Evolutionary conservation across 2,888 invertebrate genomes (phyloP), one percentile per base, ranked within the genome.

Genomic region (Drosophila imparisetae): DNA sequence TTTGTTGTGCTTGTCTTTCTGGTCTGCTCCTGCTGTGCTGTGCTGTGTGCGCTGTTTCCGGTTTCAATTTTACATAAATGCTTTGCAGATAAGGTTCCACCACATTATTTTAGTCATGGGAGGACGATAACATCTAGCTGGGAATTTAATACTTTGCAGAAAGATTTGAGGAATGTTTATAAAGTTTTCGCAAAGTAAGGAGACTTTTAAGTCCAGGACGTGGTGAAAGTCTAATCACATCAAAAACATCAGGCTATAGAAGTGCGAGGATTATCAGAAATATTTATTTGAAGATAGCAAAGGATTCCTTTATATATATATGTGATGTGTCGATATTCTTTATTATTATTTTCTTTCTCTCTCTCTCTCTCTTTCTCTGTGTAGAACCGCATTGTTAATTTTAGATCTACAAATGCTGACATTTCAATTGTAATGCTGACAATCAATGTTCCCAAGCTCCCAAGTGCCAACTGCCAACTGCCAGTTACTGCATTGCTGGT

Each of bases 41-140:
- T 3, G 11, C 48, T 55, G n/a, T 32, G 62, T 57, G 58, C 53
- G 24, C 63, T 70, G 80, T 70, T 86, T 84, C 82, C 86, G 85
- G 78, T 73, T 89, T 78, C 78, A 75, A 80, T 89, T 86, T 86
- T 75, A 74, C 85, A 79, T 82, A 82, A 73, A 72, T 55, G 62
- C 38, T 72, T 34, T 64, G 30, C 54, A 83, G 72, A 75, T 73
- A 81, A 70, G 70, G 63, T 77, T 85, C 54, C 66, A 77, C 59
- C 45, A 45, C 72, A 83, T 80, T 67, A 70, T 76, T 52, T 57
- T 60, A 45, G 52, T 24, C 63, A 53, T 50, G 21, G 24, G 15
- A n/a, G 42, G 34, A 24, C 18, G 55, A 50, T n/a, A 38, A 29
- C 32, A 40, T 36, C 32, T 13, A 15, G 27, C 11, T 0, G 57